Percentiles rank a stretch among this genome's conserved stretches.
phyloP scores from a whole-genome alignment of 2,888 invertebrate genomes.

The Tupiocoris notatus region DNA sequence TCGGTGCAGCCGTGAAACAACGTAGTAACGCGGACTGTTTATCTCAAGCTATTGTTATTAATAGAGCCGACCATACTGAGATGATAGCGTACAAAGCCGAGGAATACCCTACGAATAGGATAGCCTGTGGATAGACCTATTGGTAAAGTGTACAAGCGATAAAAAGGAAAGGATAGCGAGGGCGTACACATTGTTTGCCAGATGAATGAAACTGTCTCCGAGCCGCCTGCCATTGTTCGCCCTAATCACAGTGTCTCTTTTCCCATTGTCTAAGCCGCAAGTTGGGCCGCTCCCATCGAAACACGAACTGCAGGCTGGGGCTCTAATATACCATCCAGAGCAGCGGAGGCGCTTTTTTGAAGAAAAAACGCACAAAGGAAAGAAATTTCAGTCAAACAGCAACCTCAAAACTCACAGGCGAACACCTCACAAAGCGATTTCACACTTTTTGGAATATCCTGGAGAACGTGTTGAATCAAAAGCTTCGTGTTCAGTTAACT shows the following conservation, averaged over 20 bases:
- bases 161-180: too few relatives aligned
- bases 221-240: conserved; percentile 17
- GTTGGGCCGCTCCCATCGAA: conserved; percentile 31
- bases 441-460: too few relatives aligned
- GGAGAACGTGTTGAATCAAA: too few relatives aligned
- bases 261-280: conserved; percentile 36
- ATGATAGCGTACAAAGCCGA: background rate
- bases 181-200: conserved; percentile 35
- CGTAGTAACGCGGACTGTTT: background rate
- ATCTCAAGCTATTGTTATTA: background rate
- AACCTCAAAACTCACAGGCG: too few relatives aligned
- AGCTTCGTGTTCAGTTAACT: too few relatives aligned
- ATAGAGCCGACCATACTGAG: background rate
- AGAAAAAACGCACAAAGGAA: background rate
- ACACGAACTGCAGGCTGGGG: too few relatives aligned
- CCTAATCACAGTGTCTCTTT: conserved; percentile 14
- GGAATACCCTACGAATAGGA: background rate
- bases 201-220: conserved; percentile 41
- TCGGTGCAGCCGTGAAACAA: background rate
- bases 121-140: background rate
- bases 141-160: background rate
- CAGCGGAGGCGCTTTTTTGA: too few relatives aligned
- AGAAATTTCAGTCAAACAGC: too few relatives aligned
- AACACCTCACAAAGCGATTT: too few relatives aligned
- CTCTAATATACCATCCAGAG: too few relatives aligned